phyloP scores from a whole-genome alignment of 2,888 invertebrate genomes.

The Coenonympha arcania region DNA sequence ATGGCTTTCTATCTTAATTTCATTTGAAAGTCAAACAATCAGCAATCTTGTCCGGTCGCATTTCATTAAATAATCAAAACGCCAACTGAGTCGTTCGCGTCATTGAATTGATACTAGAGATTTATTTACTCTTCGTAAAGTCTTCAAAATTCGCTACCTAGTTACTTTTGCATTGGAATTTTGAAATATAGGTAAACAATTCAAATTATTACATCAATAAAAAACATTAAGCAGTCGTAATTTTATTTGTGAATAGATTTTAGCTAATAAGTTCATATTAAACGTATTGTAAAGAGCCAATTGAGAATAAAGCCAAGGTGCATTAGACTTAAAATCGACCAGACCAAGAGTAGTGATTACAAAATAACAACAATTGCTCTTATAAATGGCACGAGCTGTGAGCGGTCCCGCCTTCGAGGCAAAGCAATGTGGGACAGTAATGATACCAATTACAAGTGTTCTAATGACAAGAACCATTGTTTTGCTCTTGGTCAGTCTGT shows the following conservation, averaged over 20 bases:
- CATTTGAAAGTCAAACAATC: constrained; percentile 7
- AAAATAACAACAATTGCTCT: constrained; percentile 18
- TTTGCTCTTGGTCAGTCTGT: background rate
- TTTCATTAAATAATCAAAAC: too few species aligned
- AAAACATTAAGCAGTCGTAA: too few species aligned
- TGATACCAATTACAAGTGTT: constrained; percentile 15
- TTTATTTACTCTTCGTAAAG: too few species aligned
- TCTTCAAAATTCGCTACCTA: too few species aligned
- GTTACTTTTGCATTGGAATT: too few species aligned
- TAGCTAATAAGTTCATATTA: too few species aligned
- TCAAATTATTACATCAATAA: too few species aligned
- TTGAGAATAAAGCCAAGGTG: background rate
- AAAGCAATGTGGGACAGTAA: constrained; percentile 9
- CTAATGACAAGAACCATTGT: constrained; percentile 9
- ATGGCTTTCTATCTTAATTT: constrained; percentile 24
- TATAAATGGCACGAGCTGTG: constrained; percentile 11
- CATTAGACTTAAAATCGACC: background rate
- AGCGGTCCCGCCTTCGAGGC: constrained; percentile 3
- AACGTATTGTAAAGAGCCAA: background rate
- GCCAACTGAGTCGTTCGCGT: too few species aligned
- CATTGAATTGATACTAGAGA: too few species aligned
- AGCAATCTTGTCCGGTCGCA: background rate
- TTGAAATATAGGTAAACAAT: too few species aligned
- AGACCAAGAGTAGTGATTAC: constrained; percentile 8
- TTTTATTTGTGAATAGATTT: too few species aligned